Conservation (phyloP, 35 echinoderm and acorn worm species). For the Lytechinus pictus region DNA sequence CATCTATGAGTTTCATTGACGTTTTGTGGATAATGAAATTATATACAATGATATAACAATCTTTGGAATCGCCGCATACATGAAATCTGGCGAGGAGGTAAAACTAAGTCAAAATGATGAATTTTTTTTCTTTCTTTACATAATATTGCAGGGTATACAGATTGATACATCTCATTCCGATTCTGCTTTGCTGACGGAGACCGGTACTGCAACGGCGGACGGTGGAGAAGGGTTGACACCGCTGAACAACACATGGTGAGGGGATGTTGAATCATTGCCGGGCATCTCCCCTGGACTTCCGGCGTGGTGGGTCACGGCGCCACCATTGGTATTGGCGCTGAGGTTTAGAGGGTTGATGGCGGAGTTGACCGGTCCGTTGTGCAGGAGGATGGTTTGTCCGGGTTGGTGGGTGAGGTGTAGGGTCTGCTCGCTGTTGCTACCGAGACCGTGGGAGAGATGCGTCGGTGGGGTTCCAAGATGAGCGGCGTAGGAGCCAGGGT, state of each 20-base stretch:
- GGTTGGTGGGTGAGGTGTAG: neutral
- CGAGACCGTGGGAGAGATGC: conserved; percentile 9
- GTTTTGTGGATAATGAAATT: neutral
- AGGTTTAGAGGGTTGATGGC: conserved; percentile 61
- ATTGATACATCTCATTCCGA: neutral
- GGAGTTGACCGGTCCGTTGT: conserved; percentile 52
- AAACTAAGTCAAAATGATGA: neutral
- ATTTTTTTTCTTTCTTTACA: neutral
- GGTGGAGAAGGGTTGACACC: conserved; percentile 69
- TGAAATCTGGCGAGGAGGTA: neutral
- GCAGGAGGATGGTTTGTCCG: conserved; percentile 14
- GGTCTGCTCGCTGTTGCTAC: neutral
- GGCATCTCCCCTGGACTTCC: conserved; percentile 20
- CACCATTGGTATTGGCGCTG: conserved; percentile 36
- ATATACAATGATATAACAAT: neutral
- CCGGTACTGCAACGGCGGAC: conserved; percentile 57
- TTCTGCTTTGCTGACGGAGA: conserved; percentile 41
- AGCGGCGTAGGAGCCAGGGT: conserved; percentile 8
- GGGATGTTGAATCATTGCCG: conserved; percentile 13
- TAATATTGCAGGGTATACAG: neutral
- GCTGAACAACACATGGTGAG: conserved; percentile 45
- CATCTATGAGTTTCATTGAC: neutral
- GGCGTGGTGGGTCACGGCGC: conserved; percentile 6
- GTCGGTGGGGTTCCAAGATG: neutral
- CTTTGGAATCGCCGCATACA: neutral